phyloP scores from a whole-genome alignment of 2,888 invertebrate genomes.

The Sycophila texana region DNA sequence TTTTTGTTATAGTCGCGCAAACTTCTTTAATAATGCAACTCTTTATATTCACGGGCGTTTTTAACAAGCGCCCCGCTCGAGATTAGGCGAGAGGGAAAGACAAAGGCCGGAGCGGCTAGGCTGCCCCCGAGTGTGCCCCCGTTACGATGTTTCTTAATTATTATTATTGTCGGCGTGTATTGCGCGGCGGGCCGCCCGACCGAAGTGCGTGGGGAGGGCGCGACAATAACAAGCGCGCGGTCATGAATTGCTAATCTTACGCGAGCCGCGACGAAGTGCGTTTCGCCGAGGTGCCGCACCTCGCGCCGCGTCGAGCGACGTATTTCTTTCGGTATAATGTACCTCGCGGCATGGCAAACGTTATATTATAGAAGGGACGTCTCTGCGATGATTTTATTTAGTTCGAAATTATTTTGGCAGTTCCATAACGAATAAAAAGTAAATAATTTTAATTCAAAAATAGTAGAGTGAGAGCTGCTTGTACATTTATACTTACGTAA shows the following conservation, averaged over 20 bases:
- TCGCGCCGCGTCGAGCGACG: constrained; percentile 40
- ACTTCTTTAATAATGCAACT: constrained; percentile 77
- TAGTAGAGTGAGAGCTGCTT: neutral
- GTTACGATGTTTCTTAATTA: constrained; percentile 75
- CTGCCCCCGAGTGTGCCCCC: constrained; percentile 67
- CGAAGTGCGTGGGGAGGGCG: constrained; percentile 56
- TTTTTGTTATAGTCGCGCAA: constrained; percentile 74
- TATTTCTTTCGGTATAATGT: constrained; percentile 38
- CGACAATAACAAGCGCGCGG: constrained; percentile 71
- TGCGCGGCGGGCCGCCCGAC: constrained; percentile 58
- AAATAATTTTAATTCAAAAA: neutral
- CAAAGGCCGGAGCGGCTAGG: constrained; percentile 34
- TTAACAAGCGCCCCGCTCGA: constrained; percentile 73
- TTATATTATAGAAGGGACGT: constrained; percentile 31
- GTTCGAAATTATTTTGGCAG: neutral
- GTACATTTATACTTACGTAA: too few species aligned
- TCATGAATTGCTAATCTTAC: constrained; percentile 75
- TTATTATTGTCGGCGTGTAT: constrained; percentile 73
- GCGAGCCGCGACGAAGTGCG: constrained; percentile 60
- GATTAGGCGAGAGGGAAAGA: constrained; percentile 67
- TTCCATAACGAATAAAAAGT: neutral
- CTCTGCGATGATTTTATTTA: too few species aligned
- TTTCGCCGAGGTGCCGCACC: constrained; percentile 41
- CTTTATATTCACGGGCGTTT: constrained; percentile 76
- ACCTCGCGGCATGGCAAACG: constrained; percentile 30